Percentiles rank a stretch among this genome's conserved stretches.
These are phyloP conservation scores for Chirona hameri DNA, from an alignment of 2,888 invertebrate species.

Conservation along the genomic window DNA sequence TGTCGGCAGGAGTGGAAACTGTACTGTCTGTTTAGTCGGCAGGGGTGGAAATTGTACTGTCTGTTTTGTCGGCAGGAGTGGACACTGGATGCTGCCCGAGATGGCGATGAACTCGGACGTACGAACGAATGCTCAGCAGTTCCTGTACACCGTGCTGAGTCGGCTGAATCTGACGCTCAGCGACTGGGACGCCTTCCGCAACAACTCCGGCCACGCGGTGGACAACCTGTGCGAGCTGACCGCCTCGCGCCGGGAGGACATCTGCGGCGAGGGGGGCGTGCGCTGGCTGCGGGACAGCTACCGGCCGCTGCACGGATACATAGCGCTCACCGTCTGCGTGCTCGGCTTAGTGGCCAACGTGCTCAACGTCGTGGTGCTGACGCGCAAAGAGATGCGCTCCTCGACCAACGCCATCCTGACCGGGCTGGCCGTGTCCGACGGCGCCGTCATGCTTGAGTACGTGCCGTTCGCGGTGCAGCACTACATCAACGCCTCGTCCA, in stretches of 20 bases:
- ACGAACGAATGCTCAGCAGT: background rate
- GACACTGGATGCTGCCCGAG: too few relatives aligned
- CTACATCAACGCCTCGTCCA: conserved; percentile 56
- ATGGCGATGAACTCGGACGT: background rate
- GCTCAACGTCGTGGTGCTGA: conserved; percentile 85
- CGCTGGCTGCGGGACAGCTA: conserved; percentile 62
- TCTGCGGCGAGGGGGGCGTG: conserved; percentile 58
- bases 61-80: too few relatives aligned
- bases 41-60: too few relatives aligned
- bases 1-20: too few relatives aligned
- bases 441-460: conserved; percentile 87
- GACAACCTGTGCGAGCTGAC: too few relatives aligned
- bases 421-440: conserved; percentile 83
- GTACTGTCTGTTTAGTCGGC: too few relatives aligned
- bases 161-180: background rate
- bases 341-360: conserved; percentile 86
- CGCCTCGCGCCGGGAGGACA: background rate
- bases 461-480: conserved; percentile 82
- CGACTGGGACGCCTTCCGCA: background rate
- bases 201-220: background rate
- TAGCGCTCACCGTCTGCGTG: conserved; percentile 79
- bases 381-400: conserved; percentile 83
- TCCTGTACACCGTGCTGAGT: background rate
- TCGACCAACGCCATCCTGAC: conserved; percentile 90
- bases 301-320: conserved; percentile 73